Conservation (phyloP, 92 coral and sea anemone genomes). For the Anthopleura xanthogrammica region DNA sequence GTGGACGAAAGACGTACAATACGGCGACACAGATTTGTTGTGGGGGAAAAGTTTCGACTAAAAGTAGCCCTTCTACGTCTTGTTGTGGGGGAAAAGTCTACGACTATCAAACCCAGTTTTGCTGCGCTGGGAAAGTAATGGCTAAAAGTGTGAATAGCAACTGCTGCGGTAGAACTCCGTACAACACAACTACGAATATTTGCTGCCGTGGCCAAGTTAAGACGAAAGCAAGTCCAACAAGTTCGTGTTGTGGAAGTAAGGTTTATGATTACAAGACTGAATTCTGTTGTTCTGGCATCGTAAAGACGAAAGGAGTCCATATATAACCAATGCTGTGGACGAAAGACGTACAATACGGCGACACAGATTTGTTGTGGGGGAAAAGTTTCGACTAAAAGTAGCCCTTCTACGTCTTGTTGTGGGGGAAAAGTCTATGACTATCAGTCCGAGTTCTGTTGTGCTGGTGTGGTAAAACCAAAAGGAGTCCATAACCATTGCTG, state of each 20-base stretch:
- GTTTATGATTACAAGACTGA: neutral
- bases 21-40: neutral
- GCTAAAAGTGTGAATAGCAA: no score
- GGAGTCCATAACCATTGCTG: neutral
- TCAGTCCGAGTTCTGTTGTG: neutral
- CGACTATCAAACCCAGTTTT: neutral
- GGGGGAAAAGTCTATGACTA: neutral
- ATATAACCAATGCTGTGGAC: neutral
- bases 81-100: neutral
- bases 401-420: neutral
- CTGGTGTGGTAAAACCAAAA: neutral
- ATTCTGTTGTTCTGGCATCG: neutral
- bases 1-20: neutral
- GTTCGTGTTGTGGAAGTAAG: no score
- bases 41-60: neutral
- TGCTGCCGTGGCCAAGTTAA: no score
- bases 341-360: neutral
- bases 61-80: neutral
- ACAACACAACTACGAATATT: neutral
- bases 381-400: neutral
- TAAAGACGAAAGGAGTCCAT: neutral
- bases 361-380: constrained; percentile 4
- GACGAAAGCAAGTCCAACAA: no score
- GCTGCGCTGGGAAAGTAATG: neutral
- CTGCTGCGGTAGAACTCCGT: neutral